Base-by-base conservation (phyloP, 2,888 invertebrate genomes). In the Ennomos erosarius region DNA sequence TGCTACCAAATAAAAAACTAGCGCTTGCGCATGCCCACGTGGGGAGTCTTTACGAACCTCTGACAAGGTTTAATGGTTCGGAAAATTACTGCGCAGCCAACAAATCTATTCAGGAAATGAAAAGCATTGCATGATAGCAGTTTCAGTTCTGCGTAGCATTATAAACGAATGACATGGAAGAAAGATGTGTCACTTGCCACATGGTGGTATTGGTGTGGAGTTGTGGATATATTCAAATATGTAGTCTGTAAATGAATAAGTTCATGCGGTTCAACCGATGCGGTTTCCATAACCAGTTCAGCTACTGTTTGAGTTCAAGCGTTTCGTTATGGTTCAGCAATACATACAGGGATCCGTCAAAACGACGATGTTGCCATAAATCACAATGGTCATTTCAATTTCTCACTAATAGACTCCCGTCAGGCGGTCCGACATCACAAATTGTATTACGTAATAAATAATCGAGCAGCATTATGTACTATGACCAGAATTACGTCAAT, bases 31-130 rank as follows among this genome's bases (percentile, higher is more conserved):
- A 70, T 74, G 70, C 72, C 87, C 89, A 88, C 88, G 89, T 89
- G 88, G 84, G 81, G 82, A 82, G 84, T 78, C 85, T 84, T 84
- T 84, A 82, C 79, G 78, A 80, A 76, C 69, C 78, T 78, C 80
- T 79, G 81, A 82, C 83, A 78, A 79, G 77, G 80, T 82, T 87
- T 87, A 88, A 90, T 87, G 88, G 79, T 71, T 82, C 71, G 85
- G 86, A 90, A 90, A 88, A 89, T 88, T 82, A 87, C 83, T 78
- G 68, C 67, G 74, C 72, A 68, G 69, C 78, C 73, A 76, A 76
- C 75, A 73, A 79, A 77, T 71, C 65, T 74, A 76, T 72, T 69
- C 67, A 63, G 64, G 68, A 69, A 69, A 80, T 77, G 73, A 81
- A 81, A 81, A 78, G 67, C 73, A 69, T 77, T 69, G 71, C 71